Base-by-base conservation (phyloP, 1,140 invertebrate genomes). In the Penaeus chinensis region DNA sequence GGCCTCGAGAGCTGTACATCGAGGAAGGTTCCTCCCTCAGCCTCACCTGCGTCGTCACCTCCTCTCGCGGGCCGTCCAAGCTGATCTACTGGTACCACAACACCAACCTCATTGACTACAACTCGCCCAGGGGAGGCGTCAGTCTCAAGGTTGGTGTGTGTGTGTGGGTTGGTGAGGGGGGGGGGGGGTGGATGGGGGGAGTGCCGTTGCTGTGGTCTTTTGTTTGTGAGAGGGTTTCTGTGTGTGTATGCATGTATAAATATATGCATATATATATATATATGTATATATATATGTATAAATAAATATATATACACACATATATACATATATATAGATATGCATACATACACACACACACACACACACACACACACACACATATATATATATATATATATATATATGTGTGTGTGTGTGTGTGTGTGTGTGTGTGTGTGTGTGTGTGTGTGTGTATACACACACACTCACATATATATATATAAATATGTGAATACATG, bases 31-130 rank as follows among this genome's bases (percentile, higher is more conserved):
- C 76, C 5, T 77, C 76, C 8, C 76, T 81, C 24, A 65, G 22
- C 79, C 79, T 81, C 60, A 62, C 60, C n/a, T 81, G 79, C 24
- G 11, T 81, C 22, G 79, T 81, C 1, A 81, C 79, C 24, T 81
- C 79, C 20, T 22, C 37, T 0, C 54, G 60, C 19, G 79, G 54
- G 0, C 79, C 79, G 20, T 81, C 79, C 8, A 42, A 54, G 22
- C 79, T 81, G 54, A 54, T 79, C 77, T 79, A 79, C 77, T 79
- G 77, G 77, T 79, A 79, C 77, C 77, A 79, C 77, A 54, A 81
- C 79, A 81, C 60, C 7, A 81, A 62, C 54, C 79, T 81, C 60
- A 81, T 81, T 20, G 79, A 81, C 79, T 81, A 81, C 79, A 81
- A 81, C 79, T 81, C 79, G n/a, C 79, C 79, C 60, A 81, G 79